These are phyloP conservation scores for Andricus grossulariae DNA, from an alignment of 1,140 invertebrate genomes.

Conservation along the genomic window DNA sequence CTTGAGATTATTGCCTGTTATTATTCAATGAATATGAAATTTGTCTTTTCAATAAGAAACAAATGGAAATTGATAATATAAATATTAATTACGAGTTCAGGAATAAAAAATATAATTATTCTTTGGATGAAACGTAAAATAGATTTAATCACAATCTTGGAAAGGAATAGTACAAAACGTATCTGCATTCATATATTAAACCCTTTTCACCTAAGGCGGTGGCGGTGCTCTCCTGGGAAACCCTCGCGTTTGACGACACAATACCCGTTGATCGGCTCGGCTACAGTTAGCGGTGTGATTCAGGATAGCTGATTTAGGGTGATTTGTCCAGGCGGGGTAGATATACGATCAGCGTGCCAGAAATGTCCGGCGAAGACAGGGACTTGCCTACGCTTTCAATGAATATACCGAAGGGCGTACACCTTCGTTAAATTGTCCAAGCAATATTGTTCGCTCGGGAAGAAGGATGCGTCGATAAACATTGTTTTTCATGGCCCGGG, in stretches of 20 bases:
- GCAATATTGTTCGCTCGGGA: slow-evolving; percentile 12
- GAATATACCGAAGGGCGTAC: slow-evolving; percentile 9
- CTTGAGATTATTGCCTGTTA: no score
- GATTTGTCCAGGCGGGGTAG: slow-evolving; percentile 52
- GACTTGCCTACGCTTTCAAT: not conserved
- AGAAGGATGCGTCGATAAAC: slow-evolving; percentile 10
- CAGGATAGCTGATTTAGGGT: slow-evolving; percentile 44
- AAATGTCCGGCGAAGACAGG: slow-evolving; percentile 25
- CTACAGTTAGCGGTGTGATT: slow-evolving; percentile 51
- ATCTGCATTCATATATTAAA: no score
- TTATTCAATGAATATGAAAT: no score
- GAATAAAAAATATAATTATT: no score
- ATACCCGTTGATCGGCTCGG: slow-evolving; percentile 31
- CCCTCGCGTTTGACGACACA: slow-evolving; percentile 41
- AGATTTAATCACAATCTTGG: no score
- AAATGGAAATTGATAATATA: no score
- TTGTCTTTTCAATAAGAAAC: no score
- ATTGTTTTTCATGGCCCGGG: slow-evolving; percentile 10
- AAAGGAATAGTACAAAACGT: no score
- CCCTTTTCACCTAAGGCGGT: not conserved
- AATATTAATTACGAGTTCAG: no score
- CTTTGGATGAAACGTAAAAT: no score
- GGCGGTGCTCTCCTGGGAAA: slow-evolving; percentile 8
- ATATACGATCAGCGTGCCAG: slow-evolving; percentile 46
- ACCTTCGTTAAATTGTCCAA: slow-evolving; percentile 21